Evolutionary conservation across 2,888 invertebrate species (phyloP).

Genomic region (Ephialtes manifestator): DNA sequence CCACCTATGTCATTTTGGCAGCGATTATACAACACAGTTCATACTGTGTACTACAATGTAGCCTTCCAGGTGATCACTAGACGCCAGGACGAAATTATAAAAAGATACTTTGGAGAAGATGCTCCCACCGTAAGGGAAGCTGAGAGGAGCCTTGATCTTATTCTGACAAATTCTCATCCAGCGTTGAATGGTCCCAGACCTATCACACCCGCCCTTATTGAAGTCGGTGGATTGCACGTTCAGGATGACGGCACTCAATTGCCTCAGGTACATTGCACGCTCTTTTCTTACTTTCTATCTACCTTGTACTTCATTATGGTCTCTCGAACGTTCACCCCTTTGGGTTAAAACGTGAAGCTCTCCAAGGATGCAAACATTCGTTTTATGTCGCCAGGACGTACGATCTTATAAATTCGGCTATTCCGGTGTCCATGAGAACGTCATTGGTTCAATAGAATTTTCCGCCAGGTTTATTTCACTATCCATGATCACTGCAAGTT

Average conservation of each 20-base stretch:
- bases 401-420: too few species aligned
- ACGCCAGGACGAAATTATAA: slow-evolving; percentile 74
- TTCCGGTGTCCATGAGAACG: too few species aligned
- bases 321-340: too few species aligned
- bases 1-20: slow-evolving; percentile 73
- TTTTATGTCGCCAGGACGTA: too few species aligned
- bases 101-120: slow-evolving; percentile 74
- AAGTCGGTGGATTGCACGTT: slow-evolving; percentile 88
- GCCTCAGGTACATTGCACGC: slow-evolving; percentile 69
- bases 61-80: slow-evolving; percentile 68
- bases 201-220: slow-evolving; percentile 85
- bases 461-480: too few species aligned
- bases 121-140: slow-evolving; percentile 85
- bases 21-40: slow-evolving; percentile 74
- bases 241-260: slow-evolving; percentile 73
- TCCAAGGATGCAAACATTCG: too few species aligned
- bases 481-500: too few species aligned
- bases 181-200: slow-evolving; percentile 86
- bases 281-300: not conserved
- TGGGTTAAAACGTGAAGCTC: too few species aligned
- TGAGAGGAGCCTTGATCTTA: slow-evolving; percentile 86
- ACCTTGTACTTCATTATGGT: not conserved
- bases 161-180: slow-evolving; percentile 87
- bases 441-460: too few species aligned
- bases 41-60: slow-evolving; percentile 48